phyloP scores from a whole-genome alignment of 1,140 invertebrate species.

The Frieseomelitta varia region DNA sequence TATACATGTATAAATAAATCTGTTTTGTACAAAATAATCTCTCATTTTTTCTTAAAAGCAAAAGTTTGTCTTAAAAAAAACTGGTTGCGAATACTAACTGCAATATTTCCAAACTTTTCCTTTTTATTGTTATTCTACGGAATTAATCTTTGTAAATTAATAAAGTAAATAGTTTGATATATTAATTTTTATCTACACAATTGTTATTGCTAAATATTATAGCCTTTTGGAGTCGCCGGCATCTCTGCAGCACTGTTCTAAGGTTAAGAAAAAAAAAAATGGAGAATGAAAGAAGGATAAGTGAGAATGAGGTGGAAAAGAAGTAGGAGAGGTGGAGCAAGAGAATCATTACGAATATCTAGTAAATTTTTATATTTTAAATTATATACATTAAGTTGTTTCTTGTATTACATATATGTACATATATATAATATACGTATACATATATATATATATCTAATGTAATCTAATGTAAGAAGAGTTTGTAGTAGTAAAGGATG shows the following conservation, averaged over 20 bases:
- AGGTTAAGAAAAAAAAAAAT: not conserved
- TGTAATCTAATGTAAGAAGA: not conserved
- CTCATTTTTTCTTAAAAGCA: not conserved
- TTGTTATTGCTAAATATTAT: not conserved
- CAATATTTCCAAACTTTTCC: too few species aligned
- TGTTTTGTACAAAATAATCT: not conserved
- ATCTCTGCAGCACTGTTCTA: not conserved
- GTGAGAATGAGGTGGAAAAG: not conserved
- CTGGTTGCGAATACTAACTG: not conserved
- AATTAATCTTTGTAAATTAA: not conserved
- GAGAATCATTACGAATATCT: not conserved
- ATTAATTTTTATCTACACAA: not conserved
- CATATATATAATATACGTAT: not conserved
- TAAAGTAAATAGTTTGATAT: not conserved
- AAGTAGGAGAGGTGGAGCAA: not conserved
- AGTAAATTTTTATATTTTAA: slow-evolving; percentile 6
- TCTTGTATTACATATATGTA: not conserved
- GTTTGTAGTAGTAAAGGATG: not conserved
- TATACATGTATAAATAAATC: not conserved
- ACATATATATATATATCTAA: not conserved
- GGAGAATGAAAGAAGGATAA: not conserved
- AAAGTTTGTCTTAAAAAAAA: not conserved
- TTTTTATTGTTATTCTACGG: not conserved
- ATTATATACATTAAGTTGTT: not conserved
- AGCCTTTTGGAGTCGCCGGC: not conserved